Evolutionary conservation across 1,140 invertebrate genomes (phyloP).

Genomic region (Gonatopus flavifemur): DNA sequence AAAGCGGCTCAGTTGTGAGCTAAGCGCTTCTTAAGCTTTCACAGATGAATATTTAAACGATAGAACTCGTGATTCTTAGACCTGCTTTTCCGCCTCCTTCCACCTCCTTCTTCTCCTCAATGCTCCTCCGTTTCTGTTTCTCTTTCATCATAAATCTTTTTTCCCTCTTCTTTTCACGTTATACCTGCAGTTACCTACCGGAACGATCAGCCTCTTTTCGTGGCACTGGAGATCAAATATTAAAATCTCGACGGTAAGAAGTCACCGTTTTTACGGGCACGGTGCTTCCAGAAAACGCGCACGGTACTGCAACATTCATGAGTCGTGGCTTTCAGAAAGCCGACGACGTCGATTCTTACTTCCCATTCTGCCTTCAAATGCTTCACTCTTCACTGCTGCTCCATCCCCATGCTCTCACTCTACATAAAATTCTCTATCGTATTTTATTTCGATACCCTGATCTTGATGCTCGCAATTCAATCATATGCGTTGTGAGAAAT

Average conservation of each 20-base stretch:
- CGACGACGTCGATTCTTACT: conserved; percentile 3
- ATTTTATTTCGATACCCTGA: no score
- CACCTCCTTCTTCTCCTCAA: conserved; percentile 6
- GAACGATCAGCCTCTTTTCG: background rate
- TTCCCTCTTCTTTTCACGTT: conserved; percentile 5
- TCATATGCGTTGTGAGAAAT: no score
- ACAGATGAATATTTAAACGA: conserved; percentile 32
- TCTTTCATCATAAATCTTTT: conserved; percentile 1
- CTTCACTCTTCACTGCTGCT: background rate
- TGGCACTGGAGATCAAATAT: conserved; percentile 28
- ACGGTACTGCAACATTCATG: conserved; percentile 19
- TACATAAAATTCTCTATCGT: no score
- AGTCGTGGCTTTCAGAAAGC: conserved; percentile 15
- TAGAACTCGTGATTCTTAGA: conserved; percentile 23
- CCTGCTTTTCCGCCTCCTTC: background rate
- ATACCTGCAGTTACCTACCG: background rate
- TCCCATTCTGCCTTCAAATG: background rate
- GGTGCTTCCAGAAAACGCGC: background rate
- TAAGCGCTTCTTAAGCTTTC: conserved; percentile 10
- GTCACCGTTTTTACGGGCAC: conserved; percentile 16
- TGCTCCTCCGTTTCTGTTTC: conserved; percentile 9
- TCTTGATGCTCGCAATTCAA: no score
- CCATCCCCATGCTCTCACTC: conserved; percentile 7
- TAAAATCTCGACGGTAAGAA: conserved; percentile 30
- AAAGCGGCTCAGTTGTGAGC: no score